Conservation (phyloP, 2,797 vertebrate genomes). For the Xenopus petersii region DNA sequence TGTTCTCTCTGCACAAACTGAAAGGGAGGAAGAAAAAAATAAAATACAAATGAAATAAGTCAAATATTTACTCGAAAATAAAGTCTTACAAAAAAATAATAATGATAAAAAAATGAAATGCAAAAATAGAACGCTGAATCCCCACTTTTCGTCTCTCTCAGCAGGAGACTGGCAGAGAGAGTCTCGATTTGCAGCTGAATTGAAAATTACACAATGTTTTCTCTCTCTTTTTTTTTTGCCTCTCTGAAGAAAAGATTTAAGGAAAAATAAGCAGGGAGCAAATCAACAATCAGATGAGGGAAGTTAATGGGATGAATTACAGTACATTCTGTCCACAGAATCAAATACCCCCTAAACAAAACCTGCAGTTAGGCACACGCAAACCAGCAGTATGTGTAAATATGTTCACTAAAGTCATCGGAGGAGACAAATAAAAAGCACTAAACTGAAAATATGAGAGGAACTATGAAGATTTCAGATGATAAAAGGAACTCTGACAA, state of each 20-base stretch:
- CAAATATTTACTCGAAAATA: background rate
- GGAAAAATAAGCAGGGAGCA: background rate
- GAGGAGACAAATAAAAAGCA: too few relatives aligned
- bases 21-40: background rate
- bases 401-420: too few relatives aligned
- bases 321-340: too few relatives aligned
- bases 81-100: background rate
- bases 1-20: background rate
- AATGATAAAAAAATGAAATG: background rate
- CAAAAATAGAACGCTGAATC: background rate
- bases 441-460: background rate
- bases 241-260: conserved; percentile 10
- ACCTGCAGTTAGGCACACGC: too few relatives aligned
- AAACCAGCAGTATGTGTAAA: too few relatives aligned
- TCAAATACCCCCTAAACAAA: too few relatives aligned
- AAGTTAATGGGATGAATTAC: background rate
- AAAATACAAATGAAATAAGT: background rate
- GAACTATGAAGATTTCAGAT: background rate
- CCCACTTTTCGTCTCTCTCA: conserved; percentile 12
- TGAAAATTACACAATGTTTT: conserved; percentile 11
- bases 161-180: conserved; percentile 22
- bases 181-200: conserved; percentile 29
- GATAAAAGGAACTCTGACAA: background rate
- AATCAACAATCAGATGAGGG: background rate
- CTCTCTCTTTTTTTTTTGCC: conserved; percentile 3